Percentiles rank a stretch among this genome's conserved stretches.
These are phyloP conservation scores for Dryobota labecula DNA, from an alignment of 2,888 invertebrate genomes.

Conservation along the genomic window DNA sequence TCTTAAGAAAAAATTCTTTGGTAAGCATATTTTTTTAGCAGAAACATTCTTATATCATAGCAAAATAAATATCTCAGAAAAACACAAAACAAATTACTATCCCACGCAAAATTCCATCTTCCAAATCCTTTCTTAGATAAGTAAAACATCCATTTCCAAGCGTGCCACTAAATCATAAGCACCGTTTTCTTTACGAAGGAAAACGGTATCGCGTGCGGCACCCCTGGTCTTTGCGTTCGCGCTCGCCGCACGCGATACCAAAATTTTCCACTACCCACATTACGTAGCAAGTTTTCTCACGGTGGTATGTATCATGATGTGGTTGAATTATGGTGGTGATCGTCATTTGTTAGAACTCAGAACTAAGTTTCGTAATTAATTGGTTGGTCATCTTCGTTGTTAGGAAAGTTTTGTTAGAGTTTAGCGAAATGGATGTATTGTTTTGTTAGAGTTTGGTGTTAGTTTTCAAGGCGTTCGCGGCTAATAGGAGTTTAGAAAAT, in stretches of 20 bases:
- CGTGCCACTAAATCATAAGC: constrained; percentile 82
- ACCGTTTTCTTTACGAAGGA: constrained; percentile 76
- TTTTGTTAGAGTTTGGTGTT: constrained; percentile 30
- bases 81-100: constrained; percentile 51
- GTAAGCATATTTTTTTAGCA: neutral
- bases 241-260: constrained; percentile 81
- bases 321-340: constrained; percentile 56
- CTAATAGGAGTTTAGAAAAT: neutral
- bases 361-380: constrained; percentile 51
- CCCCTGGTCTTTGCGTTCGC: constrained; percentile 69
- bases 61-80: constrained; percentile 29
- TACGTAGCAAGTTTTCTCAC: constrained; percentile 80
- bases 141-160: constrained; percentile 67
- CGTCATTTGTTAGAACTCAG: constrained; percentile 40
- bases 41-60: constrained; percentile 2
- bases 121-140: constrained; percentile 53
- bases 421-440: constrained; percentile 5
- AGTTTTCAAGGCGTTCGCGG: constrained; percentile 4
- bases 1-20: neutral
- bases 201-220: constrained; percentile 82
- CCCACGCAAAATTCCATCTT: constrained; percentile 49
- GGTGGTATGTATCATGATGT: constrained; percentile 68
- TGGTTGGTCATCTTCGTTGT: constrained; percentile 38
- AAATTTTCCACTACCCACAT: constrained; percentile 85
- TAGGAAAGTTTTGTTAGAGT: constrained; percentile 17